Percentiles rank a stretch among this genome's conserved stretches.
Evolutionary conservation across 1,140 invertebrate genomes (phyloP).

Genomic region (Psilanteris sp.): DNA sequence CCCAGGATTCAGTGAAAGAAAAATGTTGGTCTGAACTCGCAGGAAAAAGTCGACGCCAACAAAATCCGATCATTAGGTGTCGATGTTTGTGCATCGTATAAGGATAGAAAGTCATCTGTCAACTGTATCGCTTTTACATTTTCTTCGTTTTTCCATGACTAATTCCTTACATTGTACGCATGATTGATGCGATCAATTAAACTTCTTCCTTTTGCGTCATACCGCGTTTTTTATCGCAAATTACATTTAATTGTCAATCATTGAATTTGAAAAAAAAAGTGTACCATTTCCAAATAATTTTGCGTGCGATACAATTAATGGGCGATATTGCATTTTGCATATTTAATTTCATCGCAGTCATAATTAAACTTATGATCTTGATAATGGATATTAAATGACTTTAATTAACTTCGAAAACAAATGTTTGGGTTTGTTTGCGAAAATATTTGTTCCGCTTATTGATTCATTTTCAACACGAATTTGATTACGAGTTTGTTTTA

Average conservation of each 20-base stretch:
- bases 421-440: too few relatives aligned
- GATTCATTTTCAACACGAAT: background rate
- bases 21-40: conserved; percentile 10
- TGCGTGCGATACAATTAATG: too few relatives aligned
- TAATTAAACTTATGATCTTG: too few relatives aligned
- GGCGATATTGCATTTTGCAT: too few relatives aligned
- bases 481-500: background rate
- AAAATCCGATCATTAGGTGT: conserved; percentile 51
- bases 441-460: too few relatives aligned
- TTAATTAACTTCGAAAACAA: too few relatives aligned
- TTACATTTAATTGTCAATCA: too few relatives aligned
- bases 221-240: background rate
- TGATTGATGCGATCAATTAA: conserved; percentile 30
- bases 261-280: too few relatives aligned
- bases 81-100: conserved; percentile 46
- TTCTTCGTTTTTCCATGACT: conserved; percentile 23
- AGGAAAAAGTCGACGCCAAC: conserved; percentile 34
- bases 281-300: too few relatives aligned
- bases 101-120: conserved; percentile 55
- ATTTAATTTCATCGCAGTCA: too few relatives aligned
- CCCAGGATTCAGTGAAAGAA: conserved; percentile 36
- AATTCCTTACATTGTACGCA: conserved; percentile 37
- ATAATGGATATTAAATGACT: too few relatives aligned
- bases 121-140: conserved; percentile 30
- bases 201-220: background rate